Conservation (phyloP, 2,888 invertebrate genomes). For the Acronicta psi region DNA sequence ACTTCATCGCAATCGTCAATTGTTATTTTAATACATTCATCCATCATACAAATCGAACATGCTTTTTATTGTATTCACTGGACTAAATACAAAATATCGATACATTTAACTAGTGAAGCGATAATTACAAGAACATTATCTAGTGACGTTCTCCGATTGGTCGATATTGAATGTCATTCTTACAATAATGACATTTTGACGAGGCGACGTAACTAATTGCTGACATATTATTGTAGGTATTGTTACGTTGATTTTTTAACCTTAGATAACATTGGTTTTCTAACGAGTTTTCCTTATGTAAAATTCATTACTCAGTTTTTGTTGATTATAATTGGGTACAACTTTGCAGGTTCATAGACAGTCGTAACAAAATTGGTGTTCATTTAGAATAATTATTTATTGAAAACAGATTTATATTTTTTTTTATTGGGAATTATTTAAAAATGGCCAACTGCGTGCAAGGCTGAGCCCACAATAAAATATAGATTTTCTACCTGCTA, state of each 20-base stretch:
- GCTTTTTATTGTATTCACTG: constrained; percentile 39
- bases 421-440: too few species aligned
- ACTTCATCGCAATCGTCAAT: constrained; percentile 37
- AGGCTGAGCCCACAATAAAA: too few species aligned
- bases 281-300: constrained; percentile 14
- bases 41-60: constrained; percentile 42
- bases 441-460: not conserved
- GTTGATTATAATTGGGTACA: not conserved
- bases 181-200: constrained; percentile 63
- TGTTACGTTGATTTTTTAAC: constrained; percentile 41
- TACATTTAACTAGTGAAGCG: constrained; percentile 49
- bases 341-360: not conserved
- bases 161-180: constrained; percentile 62
- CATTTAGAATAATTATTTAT: too few species aligned
- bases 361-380: too few species aligned
- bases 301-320: not conserved
- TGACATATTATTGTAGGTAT: constrained; percentile 34
- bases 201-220: constrained; percentile 56
- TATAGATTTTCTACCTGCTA: not conserved
- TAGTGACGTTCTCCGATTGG: constrained; percentile 57
- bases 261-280: constrained; percentile 32
- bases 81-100: constrained; percentile 49
- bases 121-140: constrained; percentile 52
- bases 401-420: too few species aligned
- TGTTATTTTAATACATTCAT: constrained; percentile 46